Evolutionary conservation across 2,888 invertebrate genomes (phyloP).

Genomic region (Drosophila borborema): DNA sequence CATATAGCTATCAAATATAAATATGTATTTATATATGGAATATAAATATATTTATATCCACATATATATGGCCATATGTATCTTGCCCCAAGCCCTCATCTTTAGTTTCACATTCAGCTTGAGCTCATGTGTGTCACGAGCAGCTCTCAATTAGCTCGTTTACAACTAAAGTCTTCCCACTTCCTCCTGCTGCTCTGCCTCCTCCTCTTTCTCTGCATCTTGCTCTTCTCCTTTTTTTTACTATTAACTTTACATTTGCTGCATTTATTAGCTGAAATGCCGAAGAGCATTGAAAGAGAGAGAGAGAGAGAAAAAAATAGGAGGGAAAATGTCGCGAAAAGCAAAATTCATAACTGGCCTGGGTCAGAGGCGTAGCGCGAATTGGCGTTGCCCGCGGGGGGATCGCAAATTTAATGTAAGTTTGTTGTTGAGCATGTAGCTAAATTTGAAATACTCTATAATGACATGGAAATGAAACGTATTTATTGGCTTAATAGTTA

Average conservation of each 20-base stretch:
- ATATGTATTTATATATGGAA: neutral
- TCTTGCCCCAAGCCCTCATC: neutral
- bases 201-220: too few species aligned
- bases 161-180: neutral
- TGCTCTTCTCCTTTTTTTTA: neutral
- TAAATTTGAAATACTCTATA: too few species aligned
- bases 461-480: too few species aligned
- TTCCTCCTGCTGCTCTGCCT: too few species aligned
- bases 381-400: neutral
- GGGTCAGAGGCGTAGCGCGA: constrained; percentile 18
- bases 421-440: too few species aligned
- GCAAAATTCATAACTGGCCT: constrained; percentile 8
- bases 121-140: constrained; percentile 31
- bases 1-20: neutral
- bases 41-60: neutral
- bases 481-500: too few species aligned
- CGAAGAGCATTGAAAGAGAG: constrained; percentile 3
- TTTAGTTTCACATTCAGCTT: constrained; percentile 3
- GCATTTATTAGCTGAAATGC: constrained; percentile 55
- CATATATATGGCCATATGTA: neutral
- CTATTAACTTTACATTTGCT: constrained; percentile 52
- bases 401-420: neutral
- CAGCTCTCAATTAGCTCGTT: constrained; percentile 18
- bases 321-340: constrained; percentile 5
- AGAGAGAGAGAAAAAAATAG: constrained; percentile 21